Base-by-base conservation (phyloP, 2,888 invertebrate genomes). In the Gortyna flavago region DNA sequence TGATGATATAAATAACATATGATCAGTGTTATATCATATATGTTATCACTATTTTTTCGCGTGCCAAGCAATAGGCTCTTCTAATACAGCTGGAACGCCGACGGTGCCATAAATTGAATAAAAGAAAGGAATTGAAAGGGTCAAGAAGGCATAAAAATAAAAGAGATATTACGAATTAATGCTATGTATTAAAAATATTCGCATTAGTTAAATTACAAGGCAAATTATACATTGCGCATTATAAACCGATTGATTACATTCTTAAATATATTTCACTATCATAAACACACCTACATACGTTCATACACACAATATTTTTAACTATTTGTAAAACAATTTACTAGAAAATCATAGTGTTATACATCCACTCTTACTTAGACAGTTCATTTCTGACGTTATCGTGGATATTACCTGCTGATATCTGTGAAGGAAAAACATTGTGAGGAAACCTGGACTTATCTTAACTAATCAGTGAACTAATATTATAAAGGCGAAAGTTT, bases 151-250 rank as follows among this genome's bases (percentile, higher is more conserved):
- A 51, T 51, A 4, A n/a, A 13, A 74, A 48, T 74, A 70, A 84
- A 77, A 81, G 16, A 62, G 1, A 44, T 41, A 38, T 48, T 21
- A 73, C 32, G 79, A 80, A 77, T 85, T 66, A 57, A 54, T 57
- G 48, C 78, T 74, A 73, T 85, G 76, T 85, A 85, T 85, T 83
- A 85, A 85, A 85, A 85, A 85, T 85, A 85, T 67, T 80, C 75
- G 48, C 76, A 85, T 81, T 74, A 85, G 57, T 75, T 71, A 73
- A 69, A 78, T 75, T 81, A 75, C 66, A 84, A 86, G 87, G 86
- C 86, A 75, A 80, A 85, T 78, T 32, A 76, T 66, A 81, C 69
- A 82, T 75, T 85, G 83, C 79, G 32, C 67, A 75, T 72, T 75
- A 69, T 5, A 79, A 76, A 78, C 59, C 32, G 25, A 84, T 71